Percentiles rank a stretch among this genome's conserved stretches.
phyloP scores from a whole-genome alignment of 2,797 vertebrate species.

The Poecilia wingei region DNA sequence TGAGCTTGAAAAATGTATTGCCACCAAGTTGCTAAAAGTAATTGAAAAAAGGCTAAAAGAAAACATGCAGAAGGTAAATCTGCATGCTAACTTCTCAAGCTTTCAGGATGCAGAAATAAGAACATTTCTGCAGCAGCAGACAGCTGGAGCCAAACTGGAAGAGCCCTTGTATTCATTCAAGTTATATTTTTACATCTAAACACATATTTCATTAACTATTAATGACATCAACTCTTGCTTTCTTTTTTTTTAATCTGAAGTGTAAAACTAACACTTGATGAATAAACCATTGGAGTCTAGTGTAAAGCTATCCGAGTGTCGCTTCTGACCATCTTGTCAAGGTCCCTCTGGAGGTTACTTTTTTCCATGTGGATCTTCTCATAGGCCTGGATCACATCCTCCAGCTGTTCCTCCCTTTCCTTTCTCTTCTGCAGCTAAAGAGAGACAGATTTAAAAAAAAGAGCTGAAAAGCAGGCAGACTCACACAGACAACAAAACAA shows the following conservation, averaged over 20 bases:
- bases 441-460: not conserved
- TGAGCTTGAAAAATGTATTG: not conserved
- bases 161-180: not conserved
- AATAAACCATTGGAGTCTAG: constrained; percentile 22
- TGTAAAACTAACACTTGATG: constrained; percentile 15
- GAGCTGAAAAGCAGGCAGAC: not conserved
- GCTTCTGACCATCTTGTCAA: constrained; percentile 93
- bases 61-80: not conserved
- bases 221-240: not conserved
- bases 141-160: not conserved
- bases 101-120: not conserved
- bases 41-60: not conserved
- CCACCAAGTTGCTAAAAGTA: not conserved
- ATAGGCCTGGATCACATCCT: constrained; percentile 96
- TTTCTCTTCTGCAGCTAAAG: constrained; percentile 93
- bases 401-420: constrained; percentile 94
- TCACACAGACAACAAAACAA: constrained; percentile 3
- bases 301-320: not conserved
- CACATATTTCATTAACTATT: not conserved
- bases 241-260: not conserved
- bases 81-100: not conserved
- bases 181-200: not conserved
- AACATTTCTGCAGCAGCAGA: not conserved
- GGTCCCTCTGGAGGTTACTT: constrained; percentile 91
- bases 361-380: constrained; percentile 98